Percentiles rank a stretch among this genome's conserved stretches.
phyloP scores from a whole-genome alignment of 2,797 vertebrate genomes.

The Hyperoplus immaculatus region DNA sequence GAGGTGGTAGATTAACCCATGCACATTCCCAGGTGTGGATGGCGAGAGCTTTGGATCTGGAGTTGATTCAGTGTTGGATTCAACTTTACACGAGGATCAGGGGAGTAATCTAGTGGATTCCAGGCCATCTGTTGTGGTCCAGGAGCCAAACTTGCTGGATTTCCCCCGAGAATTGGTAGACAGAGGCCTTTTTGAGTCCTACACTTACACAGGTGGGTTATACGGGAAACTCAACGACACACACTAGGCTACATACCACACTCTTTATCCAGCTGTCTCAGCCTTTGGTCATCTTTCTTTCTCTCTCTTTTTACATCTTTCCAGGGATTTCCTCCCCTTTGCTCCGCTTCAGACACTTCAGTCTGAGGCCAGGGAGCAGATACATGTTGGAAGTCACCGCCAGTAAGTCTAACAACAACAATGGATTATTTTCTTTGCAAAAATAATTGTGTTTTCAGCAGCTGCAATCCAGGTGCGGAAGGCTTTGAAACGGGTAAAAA shows the following conservation, averaged over 20 bases:
- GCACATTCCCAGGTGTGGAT: slow-evolving; percentile 45
- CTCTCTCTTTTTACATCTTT: slow-evolving; percentile 13
- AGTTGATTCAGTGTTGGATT: slow-evolving; percentile 36
- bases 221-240: background rate
- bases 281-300: slow-evolving; percentile 1
- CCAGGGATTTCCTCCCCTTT: slow-evolving; percentile 80
- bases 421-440: background rate
- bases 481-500: background rate
- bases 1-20: background rate
- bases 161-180: slow-evolving; percentile 81
- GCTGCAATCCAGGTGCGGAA: background rate
- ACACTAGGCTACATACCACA: background rate
- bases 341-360: slow-evolving; percentile 84
- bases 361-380: slow-evolving; percentile 80
- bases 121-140: slow-evolving; percentile 27
- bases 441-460: background rate
- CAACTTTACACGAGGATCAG: slow-evolving; percentile 34
- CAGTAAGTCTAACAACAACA: slow-evolving; percentile 75
- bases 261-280: background rate
- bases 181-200: slow-evolving; percentile 77
- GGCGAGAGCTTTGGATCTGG: slow-evolving; percentile 37
- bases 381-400: slow-evolving; percentile 88
- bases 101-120: slow-evolving; percentile 86
- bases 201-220: slow-evolving; percentile 80
- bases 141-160: slow-evolving; percentile 77